Evolutionary conservation across 2,797 vertebrate genomes (phyloP).

Genomic region (Hydrocynus forskahlii): DNA sequence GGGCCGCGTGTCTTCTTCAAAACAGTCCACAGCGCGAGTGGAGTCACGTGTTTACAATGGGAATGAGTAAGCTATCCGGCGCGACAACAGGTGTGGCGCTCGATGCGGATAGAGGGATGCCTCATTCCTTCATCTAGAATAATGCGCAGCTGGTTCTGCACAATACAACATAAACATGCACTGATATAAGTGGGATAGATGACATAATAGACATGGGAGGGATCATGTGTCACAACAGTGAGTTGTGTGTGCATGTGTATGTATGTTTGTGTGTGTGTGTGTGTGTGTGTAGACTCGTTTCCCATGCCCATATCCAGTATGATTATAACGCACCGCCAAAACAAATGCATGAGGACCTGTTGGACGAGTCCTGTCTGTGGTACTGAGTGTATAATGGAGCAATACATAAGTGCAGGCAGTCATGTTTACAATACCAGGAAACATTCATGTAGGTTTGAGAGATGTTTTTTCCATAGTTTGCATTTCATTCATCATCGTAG

Average conservation of each 20-base stretch:
- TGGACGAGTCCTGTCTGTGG: slow-evolving; percentile 4
- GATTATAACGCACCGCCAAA: background rate
- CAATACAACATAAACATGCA: slow-evolving; percentile 13
- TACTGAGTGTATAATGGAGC: slow-evolving; percentile 1
- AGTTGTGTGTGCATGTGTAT: background rate
- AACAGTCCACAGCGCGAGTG: slow-evolving; percentile 1
- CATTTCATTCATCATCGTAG: background rate
- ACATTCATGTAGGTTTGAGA: background rate
- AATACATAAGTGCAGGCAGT: background rate
- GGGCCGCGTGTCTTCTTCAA: slow-evolving; percentile 17
- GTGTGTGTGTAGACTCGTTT: slow-evolving; percentile 9
- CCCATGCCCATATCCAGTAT: background rate
- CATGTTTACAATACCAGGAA: background rate
- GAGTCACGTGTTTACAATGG: slow-evolving; percentile 49
- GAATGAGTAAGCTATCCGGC: slow-evolving; percentile 18
- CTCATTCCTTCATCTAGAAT: slow-evolving; percentile 14
- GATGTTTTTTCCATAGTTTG: background rate
- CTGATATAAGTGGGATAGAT: slow-evolving; percentile 22
- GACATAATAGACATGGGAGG: background rate
- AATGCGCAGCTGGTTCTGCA: slow-evolving; percentile 54
- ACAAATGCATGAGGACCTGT: background rate
- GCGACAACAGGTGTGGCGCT: background rate
- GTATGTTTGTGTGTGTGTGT: background rate
- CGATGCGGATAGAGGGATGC: slow-evolving; percentile 8
- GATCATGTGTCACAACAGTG: slow-evolving; percentile 15